Conservation (phyloP, 1,140 invertebrate genomes). For the Geopemphigus sp. region DNA sequence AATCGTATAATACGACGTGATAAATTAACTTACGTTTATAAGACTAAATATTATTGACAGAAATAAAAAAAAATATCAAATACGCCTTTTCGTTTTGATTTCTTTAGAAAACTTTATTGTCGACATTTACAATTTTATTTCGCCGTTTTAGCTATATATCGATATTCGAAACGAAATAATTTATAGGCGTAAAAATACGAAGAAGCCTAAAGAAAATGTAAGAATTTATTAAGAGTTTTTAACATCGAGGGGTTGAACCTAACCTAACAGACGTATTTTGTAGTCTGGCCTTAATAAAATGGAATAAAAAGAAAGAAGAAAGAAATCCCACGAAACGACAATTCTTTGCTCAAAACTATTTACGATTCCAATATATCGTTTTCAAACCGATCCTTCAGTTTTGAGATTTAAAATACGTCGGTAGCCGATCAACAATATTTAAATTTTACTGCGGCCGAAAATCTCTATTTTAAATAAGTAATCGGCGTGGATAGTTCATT, state of each 20-base stretch:
- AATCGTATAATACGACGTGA: too few relatives aligned
- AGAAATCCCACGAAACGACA: constrained; percentile 1
- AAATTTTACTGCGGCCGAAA: too few relatives aligned
- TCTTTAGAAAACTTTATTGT: neutral
- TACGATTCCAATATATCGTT: constrained; percentile 5
- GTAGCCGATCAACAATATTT: too few relatives aligned
- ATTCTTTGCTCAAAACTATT: constrained; percentile 7
- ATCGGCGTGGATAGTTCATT: too few relatives aligned
- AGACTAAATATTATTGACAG: too few relatives aligned
- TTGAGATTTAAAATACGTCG: neutral
- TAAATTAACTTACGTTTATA: neutral
- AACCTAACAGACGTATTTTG: neutral
- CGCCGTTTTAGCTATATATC: neutral
- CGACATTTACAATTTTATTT: neutral
- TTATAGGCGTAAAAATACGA: neutral
- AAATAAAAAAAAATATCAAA: too few relatives aligned
- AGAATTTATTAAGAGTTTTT: neutral
- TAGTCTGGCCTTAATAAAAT: constrained; percentile 6
- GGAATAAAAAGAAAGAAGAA: constrained; percentile 1
- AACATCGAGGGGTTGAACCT: neutral
- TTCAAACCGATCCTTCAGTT: neutral
- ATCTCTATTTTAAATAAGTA: too few relatives aligned
- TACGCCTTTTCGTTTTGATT: neutral
- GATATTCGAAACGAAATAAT: neutral
- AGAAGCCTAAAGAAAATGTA: neutral